Evolutionary conservation across 2,113 vertebrate genomes (phyloP).

Genomic region (Anoplopoma fimbria): DNA sequence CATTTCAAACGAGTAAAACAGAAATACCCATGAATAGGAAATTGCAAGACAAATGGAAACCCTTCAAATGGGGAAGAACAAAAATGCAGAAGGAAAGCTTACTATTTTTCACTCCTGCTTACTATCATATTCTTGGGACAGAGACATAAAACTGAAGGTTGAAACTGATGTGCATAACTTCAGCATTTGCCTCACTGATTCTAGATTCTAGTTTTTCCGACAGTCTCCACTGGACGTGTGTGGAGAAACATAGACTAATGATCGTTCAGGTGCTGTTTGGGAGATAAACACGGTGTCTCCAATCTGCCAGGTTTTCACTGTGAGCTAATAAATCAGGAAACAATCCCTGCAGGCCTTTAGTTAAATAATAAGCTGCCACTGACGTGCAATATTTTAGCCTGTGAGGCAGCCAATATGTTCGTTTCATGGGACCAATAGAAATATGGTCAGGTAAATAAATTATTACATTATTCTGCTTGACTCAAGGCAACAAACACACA

Average conservation of each 20-base stretch:
- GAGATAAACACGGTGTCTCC: not conserved
- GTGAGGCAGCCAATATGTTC: constrained; percentile 4
- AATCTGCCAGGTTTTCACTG: not conserved
- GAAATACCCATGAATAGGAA: not conserved
- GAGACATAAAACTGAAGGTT: not conserved
- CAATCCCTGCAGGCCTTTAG: constrained; percentile 12
- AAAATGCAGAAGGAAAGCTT: not conserved
- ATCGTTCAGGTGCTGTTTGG: not conserved
- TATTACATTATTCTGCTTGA: not conserved
- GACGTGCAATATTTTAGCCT: constrained; percentile 19
- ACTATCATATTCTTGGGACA: not conserved
- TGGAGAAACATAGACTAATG: constrained; percentile 11
- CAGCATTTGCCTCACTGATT: not conserved
- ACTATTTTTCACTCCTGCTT: not conserved
- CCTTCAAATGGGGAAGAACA: not conserved
- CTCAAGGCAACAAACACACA: not conserved
- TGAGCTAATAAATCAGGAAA: constrained; percentile 23
- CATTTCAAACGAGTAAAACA: not conserved
- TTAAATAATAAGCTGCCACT: constrained; percentile 20
- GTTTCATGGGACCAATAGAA: constrained; percentile 13
- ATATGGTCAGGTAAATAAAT: constrained; percentile 26
- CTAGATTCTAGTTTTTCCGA: not conserved
- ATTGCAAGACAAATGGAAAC: not conserved
- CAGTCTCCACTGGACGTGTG: not conserved
- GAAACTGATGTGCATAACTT: not conserved